Percentiles rank a stretch among this genome's conserved stretches.
These are phyloP conservation scores for Etheostoma perlongum DNA, from an alignment of 2,797 vertebrate species.

Conservation along the genomic window DNA sequence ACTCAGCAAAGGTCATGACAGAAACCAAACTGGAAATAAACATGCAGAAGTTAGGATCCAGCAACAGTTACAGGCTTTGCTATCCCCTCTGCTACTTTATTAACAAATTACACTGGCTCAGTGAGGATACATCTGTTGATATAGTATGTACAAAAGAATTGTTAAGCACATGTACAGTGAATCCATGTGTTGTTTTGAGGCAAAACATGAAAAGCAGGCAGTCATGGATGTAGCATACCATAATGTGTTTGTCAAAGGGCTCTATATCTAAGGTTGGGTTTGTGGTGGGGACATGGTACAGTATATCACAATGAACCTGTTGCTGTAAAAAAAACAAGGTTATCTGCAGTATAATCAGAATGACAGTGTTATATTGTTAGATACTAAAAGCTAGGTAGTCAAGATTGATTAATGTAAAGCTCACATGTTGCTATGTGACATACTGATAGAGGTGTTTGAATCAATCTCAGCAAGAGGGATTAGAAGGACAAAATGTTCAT, in stretches of 20 bases:
- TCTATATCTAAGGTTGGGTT: conserved; percentile 47
- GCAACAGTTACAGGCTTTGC: conserved; percentile 22
- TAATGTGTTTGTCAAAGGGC: conserved; percentile 66
- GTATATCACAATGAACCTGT: conserved; percentile 36
- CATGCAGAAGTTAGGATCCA: conserved; percentile 23
- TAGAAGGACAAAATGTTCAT: conserved; percentile 17
- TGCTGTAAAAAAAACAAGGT: conserved; percentile 35
- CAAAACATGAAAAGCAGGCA: conserved; percentile 45
- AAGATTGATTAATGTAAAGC: conserved; percentile 30
- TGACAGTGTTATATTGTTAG: conserved; percentile 45
- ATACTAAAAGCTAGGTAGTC: conserved; percentile 31
- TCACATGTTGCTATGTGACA: conserved; percentile 45
- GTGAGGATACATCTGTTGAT: conserved; percentile 33
- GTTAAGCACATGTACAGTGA: conserved; percentile 57
- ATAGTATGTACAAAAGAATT: conserved; percentile 19
- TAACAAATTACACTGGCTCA: conserved; percentile 30
- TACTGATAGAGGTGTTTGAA: conserved; percentile 38
- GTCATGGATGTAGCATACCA: conserved; percentile 70
- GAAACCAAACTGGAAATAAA: conserved; percentile 47
- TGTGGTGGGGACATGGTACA: conserved; percentile 30
- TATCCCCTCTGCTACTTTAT: conserved; percentile 18
- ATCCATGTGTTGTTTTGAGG: conserved; percentile 46
- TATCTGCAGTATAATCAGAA: conserved; percentile 46
- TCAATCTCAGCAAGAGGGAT: conserved; percentile 25
- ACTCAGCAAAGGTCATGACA: conserved; percentile 44